Evolutionary conservation across 2,113 vertebrate genomes (phyloP), one percentile per base, ranked within the genome.

Genomic region (Ploceus nigricollis): DNA sequence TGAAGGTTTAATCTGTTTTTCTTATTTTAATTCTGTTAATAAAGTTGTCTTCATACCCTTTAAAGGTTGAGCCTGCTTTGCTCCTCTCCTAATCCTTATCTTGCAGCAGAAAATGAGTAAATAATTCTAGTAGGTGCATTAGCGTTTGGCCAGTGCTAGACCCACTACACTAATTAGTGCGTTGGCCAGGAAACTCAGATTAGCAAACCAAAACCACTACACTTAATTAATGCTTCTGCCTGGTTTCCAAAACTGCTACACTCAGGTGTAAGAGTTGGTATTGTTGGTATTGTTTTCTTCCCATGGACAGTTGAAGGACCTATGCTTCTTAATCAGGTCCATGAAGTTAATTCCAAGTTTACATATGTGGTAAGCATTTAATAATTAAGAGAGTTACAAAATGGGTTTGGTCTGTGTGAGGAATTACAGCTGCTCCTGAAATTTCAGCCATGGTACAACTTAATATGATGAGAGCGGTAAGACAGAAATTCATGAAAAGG

Each of bases 181-280:
- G 3, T 61, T 61, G 58, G 17, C 35, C 6, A 4, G 35, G 35
- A 61, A 39, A 39, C 17, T 39, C 16, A 28, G 58, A 61, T 39
- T 28, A 39, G 25, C 13, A 17, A 61, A 61, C 37, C 37, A 61
- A 61, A 39, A 61, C 58, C 25, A 39, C 11, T 9, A 28, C 25
- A 28, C 24, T 39, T 61, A 60, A 39, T 60, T 60, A 39, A 8
- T 28, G 12, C 39, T 61, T 61, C 58, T 61, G 58, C 35, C 58
- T 0, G 2, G 11, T 39, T 37, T 61, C 25, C 2, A 2, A 39
- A 61, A 28, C 11, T 3, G 11, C 58, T 60, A 28, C 17, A 28
- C 25, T 28, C 15, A 23, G n/a, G 14, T 75, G 13, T 75, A 13
- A 37, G 15, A 60, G 13, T 13, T 83, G 24, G 17, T 3, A 3